Percentiles rank a stretch among this genome's conserved stretches.
phyloP scores from a whole-genome alignment of 2,113 vertebrate genomes.

The Epinephelus moara region DNA sequence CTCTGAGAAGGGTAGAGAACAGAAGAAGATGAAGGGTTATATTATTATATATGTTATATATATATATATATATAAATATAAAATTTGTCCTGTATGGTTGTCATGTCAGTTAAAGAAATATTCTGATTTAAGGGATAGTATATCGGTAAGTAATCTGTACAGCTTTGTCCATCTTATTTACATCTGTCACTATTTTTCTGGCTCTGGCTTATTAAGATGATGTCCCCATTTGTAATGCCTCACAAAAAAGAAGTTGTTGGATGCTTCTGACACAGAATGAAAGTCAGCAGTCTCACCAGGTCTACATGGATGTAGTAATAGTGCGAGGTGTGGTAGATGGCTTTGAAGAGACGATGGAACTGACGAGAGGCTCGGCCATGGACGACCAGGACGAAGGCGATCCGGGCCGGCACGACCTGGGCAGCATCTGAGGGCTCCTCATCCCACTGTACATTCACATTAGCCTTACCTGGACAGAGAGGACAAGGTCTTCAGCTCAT shows the following conservation, averaged over 20 bases:
- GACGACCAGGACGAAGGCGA: constrained; percentile 95
- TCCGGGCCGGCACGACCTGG: constrained; percentile 86
- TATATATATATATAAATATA: no score
- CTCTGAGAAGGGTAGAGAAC: constrained; percentile 80
- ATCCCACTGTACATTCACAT: constrained; percentile 93
- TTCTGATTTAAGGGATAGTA: no score
- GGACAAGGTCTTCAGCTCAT: background rate
- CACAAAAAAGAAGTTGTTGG: background rate
- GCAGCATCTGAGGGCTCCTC: constrained; percentile 87
- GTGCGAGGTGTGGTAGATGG: constrained; percentile 97
- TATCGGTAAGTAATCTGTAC: no score
- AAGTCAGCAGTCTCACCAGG: constrained; percentile 84
- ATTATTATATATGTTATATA: no score
- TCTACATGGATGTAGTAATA: constrained; percentile 99
- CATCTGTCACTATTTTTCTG: background rate
- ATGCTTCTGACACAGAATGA: no score
- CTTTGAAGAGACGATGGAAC: constrained; percentile 96
- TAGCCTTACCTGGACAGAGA: constrained; percentile 89
- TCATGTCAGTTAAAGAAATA: no score
- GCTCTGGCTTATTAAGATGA: background rate
- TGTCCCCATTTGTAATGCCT: background rate
- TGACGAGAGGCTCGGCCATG: constrained; percentile 95
- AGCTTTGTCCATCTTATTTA: background rate
- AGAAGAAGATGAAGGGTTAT: background rate
- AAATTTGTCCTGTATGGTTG: no score